These are phyloP conservation scores for Hipparchia sbordonii DNA, from an alignment of 2,888 invertebrate species.

Conservation along the genomic window DNA sequence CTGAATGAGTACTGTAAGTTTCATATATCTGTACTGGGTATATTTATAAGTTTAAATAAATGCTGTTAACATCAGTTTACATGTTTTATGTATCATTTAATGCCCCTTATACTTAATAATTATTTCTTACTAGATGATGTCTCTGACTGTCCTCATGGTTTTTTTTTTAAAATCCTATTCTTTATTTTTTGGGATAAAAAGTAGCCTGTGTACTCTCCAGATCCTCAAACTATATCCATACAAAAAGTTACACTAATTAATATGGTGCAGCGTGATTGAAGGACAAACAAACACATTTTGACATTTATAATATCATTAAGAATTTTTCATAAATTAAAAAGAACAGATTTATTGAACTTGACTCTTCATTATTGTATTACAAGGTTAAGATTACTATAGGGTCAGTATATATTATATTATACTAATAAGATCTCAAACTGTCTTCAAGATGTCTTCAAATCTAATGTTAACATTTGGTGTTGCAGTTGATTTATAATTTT, in stretches of 20 bases:
- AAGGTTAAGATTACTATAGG: neutral
- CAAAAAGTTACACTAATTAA: too few relatives aligned
- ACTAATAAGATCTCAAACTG: neutral
- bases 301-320: too few relatives aligned
- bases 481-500: neutral
- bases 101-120: neutral
- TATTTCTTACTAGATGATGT: too few relatives aligned
- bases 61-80: neutral
- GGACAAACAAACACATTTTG: too few relatives aligned
- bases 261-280: too few relatives aligned
- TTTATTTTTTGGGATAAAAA: too few relatives aligned
- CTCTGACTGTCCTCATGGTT: too few relatives aligned
- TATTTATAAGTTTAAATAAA: neutral
- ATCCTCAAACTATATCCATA: too few relatives aligned
- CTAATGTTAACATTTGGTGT: neutral
- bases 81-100: neutral
- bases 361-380: neutral
- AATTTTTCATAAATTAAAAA: neutral
- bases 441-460: too few relatives aligned
- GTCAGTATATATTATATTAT: neutral
- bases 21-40: neutral
- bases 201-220: too few relatives aligned
- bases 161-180: too few relatives aligned
- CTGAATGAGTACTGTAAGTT: slow-evolving; percentile 9
- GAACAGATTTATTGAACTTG: neutral